Conservation (phyloP, 1,140 invertebrate species). For the Drosophila suzukii region DNA sequence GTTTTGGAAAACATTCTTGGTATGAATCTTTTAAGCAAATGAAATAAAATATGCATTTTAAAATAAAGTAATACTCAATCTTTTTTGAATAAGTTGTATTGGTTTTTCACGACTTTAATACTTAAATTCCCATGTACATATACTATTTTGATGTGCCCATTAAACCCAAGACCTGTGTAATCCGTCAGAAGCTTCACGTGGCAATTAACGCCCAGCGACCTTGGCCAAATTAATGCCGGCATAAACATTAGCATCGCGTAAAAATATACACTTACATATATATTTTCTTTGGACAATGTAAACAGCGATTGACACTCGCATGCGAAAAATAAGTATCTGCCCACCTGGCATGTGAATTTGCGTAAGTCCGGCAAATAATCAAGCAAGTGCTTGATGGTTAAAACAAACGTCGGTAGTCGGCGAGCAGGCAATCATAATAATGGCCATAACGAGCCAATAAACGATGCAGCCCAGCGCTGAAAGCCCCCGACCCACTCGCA, state of each 20-base stretch:
- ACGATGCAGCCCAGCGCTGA: conserved; percentile 34
- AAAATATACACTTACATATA: neutral
- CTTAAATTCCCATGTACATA: neutral
- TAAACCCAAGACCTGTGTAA: neutral
- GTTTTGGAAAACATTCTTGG: neutral
- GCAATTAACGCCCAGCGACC: conserved; percentile 50
- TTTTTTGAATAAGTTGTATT: too few relatives aligned
- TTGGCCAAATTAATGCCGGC: conserved; percentile 64
- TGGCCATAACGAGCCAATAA: conserved; percentile 68
- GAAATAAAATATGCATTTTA: too few relatives aligned
- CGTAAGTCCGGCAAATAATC: conserved; percentile 61
- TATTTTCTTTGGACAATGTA: conserved; percentile 56
- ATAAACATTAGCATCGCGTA: conserved; percentile 53
- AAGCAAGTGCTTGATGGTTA: conserved; percentile 51
- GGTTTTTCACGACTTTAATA: too few relatives aligned
- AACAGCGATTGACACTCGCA: conserved; percentile 44
- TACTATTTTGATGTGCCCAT: neutral
- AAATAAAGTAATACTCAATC: too few relatives aligned
- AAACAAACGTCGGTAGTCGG: conserved; percentile 32
- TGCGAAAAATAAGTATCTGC: conserved; percentile 46
- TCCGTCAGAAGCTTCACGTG: conserved; percentile 18
- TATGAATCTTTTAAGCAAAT: too few relatives aligned
- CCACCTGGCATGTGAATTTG: conserved; percentile 57
- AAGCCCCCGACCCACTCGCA: neutral
- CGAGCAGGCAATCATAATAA: conserved; percentile 65